Evolutionary conservation across 2,888 invertebrate species (phyloP).

Genomic region (Unio delphinus): DNA sequence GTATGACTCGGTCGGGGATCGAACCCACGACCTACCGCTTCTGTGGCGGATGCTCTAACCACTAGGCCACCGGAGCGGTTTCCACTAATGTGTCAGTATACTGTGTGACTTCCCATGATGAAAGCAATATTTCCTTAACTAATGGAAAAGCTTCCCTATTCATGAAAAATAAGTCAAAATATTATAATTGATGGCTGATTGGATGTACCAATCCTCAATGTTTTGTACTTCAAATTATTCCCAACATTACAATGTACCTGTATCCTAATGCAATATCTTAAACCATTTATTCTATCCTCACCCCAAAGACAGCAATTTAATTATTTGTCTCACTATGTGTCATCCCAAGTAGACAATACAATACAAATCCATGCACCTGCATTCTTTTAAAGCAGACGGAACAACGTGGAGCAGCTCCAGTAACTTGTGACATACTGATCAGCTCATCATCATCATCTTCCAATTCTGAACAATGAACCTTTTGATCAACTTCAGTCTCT

Average conservation of each 20-base stretch:
- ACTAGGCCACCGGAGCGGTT: too few species aligned
- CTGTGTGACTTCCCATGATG: too few species aligned
- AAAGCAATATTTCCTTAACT: too few species aligned
- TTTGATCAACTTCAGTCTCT: constrained; percentile 6
- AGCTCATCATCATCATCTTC: constrained; percentile 16
- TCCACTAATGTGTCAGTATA: too few species aligned
- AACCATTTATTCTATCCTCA: neutral
- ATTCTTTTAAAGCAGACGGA: constrained; percentile 54
- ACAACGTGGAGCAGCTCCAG: constrained; percentile 35
- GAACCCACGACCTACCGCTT: too few species aligned
- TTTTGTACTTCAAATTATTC: neutral
- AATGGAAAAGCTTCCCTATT: neutral
- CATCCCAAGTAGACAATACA: too few species aligned
- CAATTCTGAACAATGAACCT: constrained; percentile 2
- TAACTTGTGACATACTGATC: constrained; percentile 18
- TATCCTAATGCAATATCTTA: constrained; percentile 2
- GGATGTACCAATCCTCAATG: neutral
- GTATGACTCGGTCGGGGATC: too few species aligned
- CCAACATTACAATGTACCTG: neutral
- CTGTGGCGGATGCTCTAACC: too few species aligned
- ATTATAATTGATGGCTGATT: neutral
- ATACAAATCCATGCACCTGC: constrained; percentile 28
- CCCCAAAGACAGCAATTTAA: neutral
- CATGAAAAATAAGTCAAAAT: neutral
- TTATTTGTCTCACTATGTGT: too few species aligned